Base-by-base conservation (phyloP, 2,888 invertebrate species). In the Tachina lurida region DNA sequence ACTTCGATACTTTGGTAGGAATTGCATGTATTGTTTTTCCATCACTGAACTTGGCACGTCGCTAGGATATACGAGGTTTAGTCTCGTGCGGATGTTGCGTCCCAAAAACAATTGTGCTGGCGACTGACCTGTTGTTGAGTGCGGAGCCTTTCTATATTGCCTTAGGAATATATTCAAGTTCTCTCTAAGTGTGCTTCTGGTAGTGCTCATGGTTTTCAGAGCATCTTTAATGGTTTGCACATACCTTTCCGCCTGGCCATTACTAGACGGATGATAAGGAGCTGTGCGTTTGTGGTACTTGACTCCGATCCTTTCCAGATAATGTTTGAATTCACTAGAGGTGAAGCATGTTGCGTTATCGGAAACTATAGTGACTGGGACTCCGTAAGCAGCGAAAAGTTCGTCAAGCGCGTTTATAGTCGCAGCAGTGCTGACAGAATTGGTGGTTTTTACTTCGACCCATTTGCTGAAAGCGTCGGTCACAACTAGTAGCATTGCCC, bases 401-500 rank as follows among this genome's bases (percentile, higher is more conserved):
- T 31, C 31, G 31, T 31, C 31, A 31, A 31, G 47, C 68, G 87
- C 77, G 10, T 60, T 31, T 10, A 87, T 79, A 2, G 82, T 88
- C 10, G 70, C 83, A 9, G 65, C 13, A n/a, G 75, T 45, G 10
- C 65, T 70, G 10, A 52, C 47, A 15, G 47, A 39, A 39, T 79
- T 71, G 8, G 67, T 82, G n/a, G 43, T 31, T 22, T 47, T 77
- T 3, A 49, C 58, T 41, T 67, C 73, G 12, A 73, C 17, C 78
- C 73, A 84, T 19, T 84, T 78, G 67, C 70, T 60, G 52, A 47
- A 31, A 52, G 52, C 41, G 84, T 88, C 87, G n/a, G 71, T 45
- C 1, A 92, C 87, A n/a, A 93, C 87, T 8, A 92, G 82, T 43
- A 91, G 89, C 88, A 88, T 89, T 17, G 81, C 80, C 10, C 89